Evolutionary conservation across 1,140 invertebrate species (phyloP).

Genomic region (Probaryconus sp.): DNA sequence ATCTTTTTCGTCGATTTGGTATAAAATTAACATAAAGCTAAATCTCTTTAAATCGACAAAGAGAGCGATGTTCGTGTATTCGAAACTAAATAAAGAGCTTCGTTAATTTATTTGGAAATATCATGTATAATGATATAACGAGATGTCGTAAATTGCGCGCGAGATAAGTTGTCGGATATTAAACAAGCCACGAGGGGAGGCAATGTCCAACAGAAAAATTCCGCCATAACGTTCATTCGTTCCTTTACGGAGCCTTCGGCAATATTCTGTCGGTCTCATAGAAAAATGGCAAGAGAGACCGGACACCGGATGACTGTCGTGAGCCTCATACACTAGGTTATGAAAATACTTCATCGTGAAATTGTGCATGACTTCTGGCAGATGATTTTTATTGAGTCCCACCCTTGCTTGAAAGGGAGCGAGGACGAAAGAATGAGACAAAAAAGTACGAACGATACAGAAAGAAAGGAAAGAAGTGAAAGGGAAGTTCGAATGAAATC

Average conservation of each 20-base stretch:
- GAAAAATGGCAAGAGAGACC: constrained; percentile 24
- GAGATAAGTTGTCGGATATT: constrained; percentile 22
- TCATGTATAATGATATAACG: background rate
- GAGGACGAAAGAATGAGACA: background rate
- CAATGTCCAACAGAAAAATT: constrained; percentile 4
- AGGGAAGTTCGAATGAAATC: constrained; percentile 18
- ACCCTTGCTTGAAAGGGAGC: constrained; percentile 1
- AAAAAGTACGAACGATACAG: background rate
- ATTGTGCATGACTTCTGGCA: constrained; percentile 45
- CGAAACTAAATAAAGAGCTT: background rate
- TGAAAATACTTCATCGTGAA: constrained; percentile 40
- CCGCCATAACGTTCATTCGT: constrained; percentile 9
- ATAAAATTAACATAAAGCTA: too few relatives aligned
- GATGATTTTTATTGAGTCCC: constrained; percentile 44
- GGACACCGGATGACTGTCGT: constrained; percentile 31
- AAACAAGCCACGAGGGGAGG: constrained; percentile 5
- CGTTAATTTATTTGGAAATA: constrained; percentile 10
- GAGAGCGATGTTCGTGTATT: too few relatives aligned
- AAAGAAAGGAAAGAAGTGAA: background rate
- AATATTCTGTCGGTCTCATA: background rate
- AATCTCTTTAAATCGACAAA: too few relatives aligned
- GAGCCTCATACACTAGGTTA: constrained; percentile 28
- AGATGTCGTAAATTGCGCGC: constrained; percentile 1
- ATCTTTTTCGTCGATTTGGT: too few relatives aligned
- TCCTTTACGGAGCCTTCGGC: constrained; percentile 11